A percentile compares a stretch with the other conserved stretches of the same genome.
Evolutionary conservation across 35 echinoderm and acorn worm species (phyloP).

Genomic region (Lytechinus variegatus): DNA sequence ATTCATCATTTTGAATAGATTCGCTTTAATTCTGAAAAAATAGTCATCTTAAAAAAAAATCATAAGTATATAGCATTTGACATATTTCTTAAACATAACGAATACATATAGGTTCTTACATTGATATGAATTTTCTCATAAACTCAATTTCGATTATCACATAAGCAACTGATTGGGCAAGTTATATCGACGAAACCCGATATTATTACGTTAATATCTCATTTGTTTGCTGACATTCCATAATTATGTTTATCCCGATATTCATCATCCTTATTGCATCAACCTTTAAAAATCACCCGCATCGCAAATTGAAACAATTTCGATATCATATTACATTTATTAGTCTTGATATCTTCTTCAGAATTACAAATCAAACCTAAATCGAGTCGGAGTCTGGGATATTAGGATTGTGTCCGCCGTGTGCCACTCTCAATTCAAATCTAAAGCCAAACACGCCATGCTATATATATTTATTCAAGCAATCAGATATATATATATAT

Average conservation of each 20-base stretch:
- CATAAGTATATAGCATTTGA: no score
- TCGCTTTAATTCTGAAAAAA: no score
- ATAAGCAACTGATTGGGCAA: no score
- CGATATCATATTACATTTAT: background rate
- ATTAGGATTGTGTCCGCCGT: constrained; percentile 10
- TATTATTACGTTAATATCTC: background rate
- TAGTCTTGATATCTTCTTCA: background rate
- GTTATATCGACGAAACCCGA: no score
- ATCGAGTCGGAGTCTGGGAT: background rate
- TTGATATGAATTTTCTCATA: no score
- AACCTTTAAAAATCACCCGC: background rate
- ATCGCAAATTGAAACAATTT: background rate
- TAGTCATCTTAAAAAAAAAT: no score
- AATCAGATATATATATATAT: background rate
- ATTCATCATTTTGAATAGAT: no score
- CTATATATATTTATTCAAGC: background rate
- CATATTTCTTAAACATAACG: no score
- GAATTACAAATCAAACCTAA: background rate
- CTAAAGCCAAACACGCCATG: background rate
- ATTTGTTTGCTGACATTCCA: background rate
- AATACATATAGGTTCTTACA: no score
- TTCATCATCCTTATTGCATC: background rate
- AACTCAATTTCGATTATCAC: no score
- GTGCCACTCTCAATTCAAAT: background rate
- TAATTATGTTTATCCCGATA: background rate